A percentile compares a stretch with the other conserved stretches of the same genome.
Evolutionary conservation across 2,797 vertebrate species (phyloP).

Genomic region (Mormyrops attenuatus): DNA sequence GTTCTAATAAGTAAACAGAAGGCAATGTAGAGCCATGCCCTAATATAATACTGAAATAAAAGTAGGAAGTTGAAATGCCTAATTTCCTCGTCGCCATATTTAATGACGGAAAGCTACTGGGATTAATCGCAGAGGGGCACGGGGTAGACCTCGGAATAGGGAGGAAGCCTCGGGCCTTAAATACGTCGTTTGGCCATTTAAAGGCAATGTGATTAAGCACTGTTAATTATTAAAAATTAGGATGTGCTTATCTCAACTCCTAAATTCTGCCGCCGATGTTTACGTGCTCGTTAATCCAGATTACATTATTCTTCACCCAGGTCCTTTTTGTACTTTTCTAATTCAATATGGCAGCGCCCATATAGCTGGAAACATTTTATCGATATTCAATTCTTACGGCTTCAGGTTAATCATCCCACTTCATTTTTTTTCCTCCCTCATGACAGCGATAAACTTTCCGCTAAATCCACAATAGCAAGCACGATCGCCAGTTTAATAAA

Average conservation of each 20-base stretch:
- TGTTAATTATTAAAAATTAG: conserved; percentile 69
- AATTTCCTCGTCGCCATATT: neutral
- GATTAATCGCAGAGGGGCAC: conserved; percentile 51
- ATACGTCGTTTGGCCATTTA: conserved; percentile 53
- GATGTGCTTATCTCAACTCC: neutral
- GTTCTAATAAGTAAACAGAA: conserved; percentile 68
- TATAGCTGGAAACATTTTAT: neutral
- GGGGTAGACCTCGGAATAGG: conserved; percentile 34
- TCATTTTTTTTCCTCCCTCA: neutral
- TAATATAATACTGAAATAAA: conserved; percentile 49
- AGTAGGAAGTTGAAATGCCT: conserved; percentile 1
- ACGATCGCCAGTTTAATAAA: neutral
- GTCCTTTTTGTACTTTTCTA: neutral
- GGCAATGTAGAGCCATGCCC: conserved; percentile 50
- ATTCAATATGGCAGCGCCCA: neutral
- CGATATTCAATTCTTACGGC: neutral
- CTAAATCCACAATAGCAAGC: neutral
- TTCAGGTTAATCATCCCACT: neutral
- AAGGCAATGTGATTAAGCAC: conserved; percentile 64
- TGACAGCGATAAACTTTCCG: neutral
- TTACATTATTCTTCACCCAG: neutral
- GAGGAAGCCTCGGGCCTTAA: conserved; percentile 40
- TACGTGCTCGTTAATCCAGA: neutral
- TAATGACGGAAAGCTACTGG: conserved; percentile 19
- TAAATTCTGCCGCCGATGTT: neutral